phyloP scores from a whole-genome alignment of 1,140 invertebrate genomes.

The Melanaphis sacchari region DNA sequence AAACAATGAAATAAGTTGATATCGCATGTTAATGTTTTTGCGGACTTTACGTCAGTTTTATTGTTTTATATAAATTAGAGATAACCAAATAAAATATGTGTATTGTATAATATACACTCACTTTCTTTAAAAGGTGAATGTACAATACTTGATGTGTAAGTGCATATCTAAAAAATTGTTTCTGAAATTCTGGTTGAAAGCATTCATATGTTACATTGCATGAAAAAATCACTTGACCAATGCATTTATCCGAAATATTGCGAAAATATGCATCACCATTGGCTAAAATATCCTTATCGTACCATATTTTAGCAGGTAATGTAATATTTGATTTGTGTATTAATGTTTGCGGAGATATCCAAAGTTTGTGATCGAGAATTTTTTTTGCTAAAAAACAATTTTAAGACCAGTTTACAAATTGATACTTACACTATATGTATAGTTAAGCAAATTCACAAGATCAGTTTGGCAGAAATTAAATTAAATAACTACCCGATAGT shows the following conservation, averaged over 20 bases:
- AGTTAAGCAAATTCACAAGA: not conserved
- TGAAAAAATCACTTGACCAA: not conserved
- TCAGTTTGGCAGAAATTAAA: not conserved
- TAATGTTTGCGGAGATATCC: not conserved
- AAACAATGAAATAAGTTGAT: not conserved
- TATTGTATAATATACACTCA: not conserved
- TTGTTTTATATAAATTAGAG: not conserved
- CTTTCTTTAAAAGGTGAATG: constrained; percentile 12
- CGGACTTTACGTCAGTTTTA: not conserved
- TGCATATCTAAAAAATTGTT: not conserved
- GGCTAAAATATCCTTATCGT: not conserved
- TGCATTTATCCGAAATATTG: constrained; percentile 3
- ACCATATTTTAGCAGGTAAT: not conserved
- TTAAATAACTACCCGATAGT: not conserved
- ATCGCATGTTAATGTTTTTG: not conserved
- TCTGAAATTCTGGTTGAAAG: not conserved
- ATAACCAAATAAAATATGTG: not conserved
- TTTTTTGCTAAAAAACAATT: constrained; percentile 3
- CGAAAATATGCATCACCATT: not conserved
- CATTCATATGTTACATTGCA: not conserved
- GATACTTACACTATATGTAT: not conserved
- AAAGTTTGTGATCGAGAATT: constrained; percentile 18
- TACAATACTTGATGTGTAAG: constrained; percentile 48
- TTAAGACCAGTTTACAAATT: not conserved
- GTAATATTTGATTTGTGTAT: not conserved